Base-by-base conservation (phyloP, 2,888 invertebrate species). In the Thelaira solivaga region DNA sequence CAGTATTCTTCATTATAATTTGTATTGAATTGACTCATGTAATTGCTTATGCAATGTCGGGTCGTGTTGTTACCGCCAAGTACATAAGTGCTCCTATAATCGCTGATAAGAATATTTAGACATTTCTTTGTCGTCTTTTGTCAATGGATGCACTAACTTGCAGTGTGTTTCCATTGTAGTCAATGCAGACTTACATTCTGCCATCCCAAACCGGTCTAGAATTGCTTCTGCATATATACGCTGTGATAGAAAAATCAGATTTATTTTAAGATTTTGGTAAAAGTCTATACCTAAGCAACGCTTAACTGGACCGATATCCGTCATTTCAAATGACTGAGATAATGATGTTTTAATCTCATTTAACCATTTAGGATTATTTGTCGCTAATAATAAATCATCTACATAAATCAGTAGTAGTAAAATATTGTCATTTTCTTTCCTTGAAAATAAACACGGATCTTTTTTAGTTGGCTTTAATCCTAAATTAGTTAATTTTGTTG, bases 41-140 rank as follows among this genome's bases (percentile, higher is more conserved):
- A 65, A 13, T 57, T 72, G 4, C 79, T 43, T n/a, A 80, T 79
- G 13, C 80, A 76, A 10, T 81, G 80, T 1, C 69, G 43, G 1
- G 81, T 80, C 69, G 43, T 1, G 81, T 80, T 10, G 71, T 78
- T 10, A 78, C 73, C 11, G 81, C 57, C 10, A 81, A n/a, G 31
- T 81, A 81, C 71, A 81, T 73, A 5, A 81, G 29, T 2, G 80
- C 69, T 7, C 80, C 81, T 10, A 82, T 81, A 80, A 11, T 7
- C 49, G 76, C 68, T 83, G 80, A 45, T 75, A 81, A 1, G 74
- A 75, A 16, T 72, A 80, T 41, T 13, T 73, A 0, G 39, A 45
- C 80, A 80, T 80, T 0, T 39, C 10, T 0, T 26, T 26, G 43
- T 76, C 75, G 34, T 80, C 65, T 26, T 55, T 45, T 53, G 41